Evolutionary conservation across 2,888 invertebrate species (phyloP).

Genomic region (Dryobotodes eremita): DNA sequence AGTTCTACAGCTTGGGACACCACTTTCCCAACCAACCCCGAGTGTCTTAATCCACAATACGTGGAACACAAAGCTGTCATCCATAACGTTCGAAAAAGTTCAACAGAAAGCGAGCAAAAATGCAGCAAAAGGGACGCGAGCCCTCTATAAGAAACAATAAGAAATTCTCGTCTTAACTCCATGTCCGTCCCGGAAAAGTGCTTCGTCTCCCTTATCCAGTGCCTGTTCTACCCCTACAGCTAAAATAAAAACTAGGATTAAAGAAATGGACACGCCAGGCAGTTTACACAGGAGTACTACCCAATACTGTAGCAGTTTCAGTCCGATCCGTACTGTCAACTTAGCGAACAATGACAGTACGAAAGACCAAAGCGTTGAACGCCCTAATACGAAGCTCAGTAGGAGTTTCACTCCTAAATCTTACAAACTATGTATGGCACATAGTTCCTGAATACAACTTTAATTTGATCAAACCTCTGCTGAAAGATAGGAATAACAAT

Average conservation of each 20-base stretch:
- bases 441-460: constrained; percentile 87
- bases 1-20: constrained; percentile 81
- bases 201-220: constrained; percentile 78
- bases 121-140: constrained; percentile 75
- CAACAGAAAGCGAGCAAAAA: constrained; percentile 82
- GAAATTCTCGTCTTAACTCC: constrained; percentile 69
- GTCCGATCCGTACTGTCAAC: constrained; percentile 81
- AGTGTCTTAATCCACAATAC: constrained; percentile 78
- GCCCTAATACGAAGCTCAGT: constrained; percentile 81
- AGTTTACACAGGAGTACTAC: constrained; percentile 86
- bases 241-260: constrained; percentile 80
- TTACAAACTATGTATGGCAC: constrained; percentile 86
- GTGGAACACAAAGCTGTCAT: constrained; percentile 79
- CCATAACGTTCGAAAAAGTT: constrained; percentile 73
- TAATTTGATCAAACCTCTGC: constrained; percentile 81
- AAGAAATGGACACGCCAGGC: constrained; percentile 82
- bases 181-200: constrained; percentile 77
- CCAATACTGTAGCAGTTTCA: constrained; percentile 87
- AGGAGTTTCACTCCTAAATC: constrained; percentile 88
- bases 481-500: constrained; percentile 76
- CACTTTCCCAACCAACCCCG: constrained; percentile 83
- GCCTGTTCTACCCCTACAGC: constrained; percentile 86
- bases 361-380: constrained; percentile 77
- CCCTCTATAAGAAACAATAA: constrained; percentile 82
- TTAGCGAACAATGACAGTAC: constrained; percentile 74